These are phyloP conservation scores for Anaspis maculata DNA, from an alignment of 2,888 invertebrate genomes.

Conservation along the genomic window DNA sequence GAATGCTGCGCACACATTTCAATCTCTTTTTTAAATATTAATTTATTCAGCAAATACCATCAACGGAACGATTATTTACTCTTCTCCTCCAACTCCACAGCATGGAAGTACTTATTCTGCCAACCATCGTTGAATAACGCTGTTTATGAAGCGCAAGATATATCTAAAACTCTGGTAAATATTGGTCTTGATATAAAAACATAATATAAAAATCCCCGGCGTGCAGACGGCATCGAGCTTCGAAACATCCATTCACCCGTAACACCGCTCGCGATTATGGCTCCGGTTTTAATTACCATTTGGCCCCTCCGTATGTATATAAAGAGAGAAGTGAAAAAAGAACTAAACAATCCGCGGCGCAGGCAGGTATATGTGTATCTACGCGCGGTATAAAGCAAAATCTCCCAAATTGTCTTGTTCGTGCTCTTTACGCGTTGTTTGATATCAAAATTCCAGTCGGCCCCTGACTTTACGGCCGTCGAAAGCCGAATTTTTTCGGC, in stretches of 20 bases:
- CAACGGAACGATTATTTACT: slow-evolving; percentile 12
- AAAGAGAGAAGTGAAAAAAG: too few relatives aligned
- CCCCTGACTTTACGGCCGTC: slow-evolving; percentile 5
- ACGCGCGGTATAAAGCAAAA: too few relatives aligned
- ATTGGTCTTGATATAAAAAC: slow-evolving; percentile 11
- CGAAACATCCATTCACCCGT: slow-evolving; percentile 8
- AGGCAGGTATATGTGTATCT: too few relatives aligned
- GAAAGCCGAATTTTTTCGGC: too few relatives aligned
- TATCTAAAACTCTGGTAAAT: slow-evolving; percentile 13
- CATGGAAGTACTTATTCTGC: too few relatives aligned
- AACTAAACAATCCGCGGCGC: too few relatives aligned
- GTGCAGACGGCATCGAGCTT: too few relatives aligned
- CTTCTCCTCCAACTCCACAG: too few relatives aligned
- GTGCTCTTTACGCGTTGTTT: slow-evolving; percentile 20
- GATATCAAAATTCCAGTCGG: slow-evolving; percentile 17
- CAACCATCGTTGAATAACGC: too few relatives aligned
- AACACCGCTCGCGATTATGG: slow-evolving; percentile 5
- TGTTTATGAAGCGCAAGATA: too few relatives aligned
- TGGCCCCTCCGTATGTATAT: slow-evolving; percentile 5
- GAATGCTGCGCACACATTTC: too few relatives aligned
- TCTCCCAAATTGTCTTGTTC: slow-evolving; percentile 18
- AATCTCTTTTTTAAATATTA: slow-evolving; percentile 6
- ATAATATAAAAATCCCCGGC: too few relatives aligned
- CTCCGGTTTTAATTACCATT: slow-evolving; percentile 6
- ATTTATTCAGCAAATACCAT: slow-evolving; percentile 13